A percentile compares a stretch with the other conserved stretches of the same genome.
Conservation (phyloP, 2,113 vertebrate species). For the Panurus biarmicus region DNA sequence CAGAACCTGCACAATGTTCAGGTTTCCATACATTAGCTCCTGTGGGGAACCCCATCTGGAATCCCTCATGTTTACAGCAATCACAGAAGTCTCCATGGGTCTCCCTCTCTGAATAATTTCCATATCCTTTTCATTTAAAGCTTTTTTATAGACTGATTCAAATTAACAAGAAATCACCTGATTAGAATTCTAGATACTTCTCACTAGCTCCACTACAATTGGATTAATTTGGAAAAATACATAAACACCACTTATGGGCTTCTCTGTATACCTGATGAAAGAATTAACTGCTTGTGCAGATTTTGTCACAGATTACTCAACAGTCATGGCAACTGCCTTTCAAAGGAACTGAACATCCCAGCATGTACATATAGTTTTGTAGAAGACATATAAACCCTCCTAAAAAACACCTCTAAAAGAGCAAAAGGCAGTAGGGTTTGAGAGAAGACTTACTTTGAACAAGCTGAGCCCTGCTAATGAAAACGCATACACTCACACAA, state of each 20-base stretch:
- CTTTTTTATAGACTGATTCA: background rate
- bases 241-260: background rate
- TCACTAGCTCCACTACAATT: background rate
- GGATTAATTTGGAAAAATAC: background rate
- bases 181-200: constrained; percentile 22
- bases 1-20: background rate
- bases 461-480: background rate
- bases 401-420: background rate
- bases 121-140: background rate
- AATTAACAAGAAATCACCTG: background rate
- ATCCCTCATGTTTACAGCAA: background rate
- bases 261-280: background rate
- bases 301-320: background rate
- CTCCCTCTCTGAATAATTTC: background rate
- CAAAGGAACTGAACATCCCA: background rate
- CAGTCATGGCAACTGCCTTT: background rate
- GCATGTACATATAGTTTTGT: background rate
- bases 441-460: background rate
- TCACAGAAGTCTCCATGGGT: background rate
- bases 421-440: background rate
- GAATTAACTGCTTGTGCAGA: background rate
- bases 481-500: background rate
- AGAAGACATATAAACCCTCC: background rate
- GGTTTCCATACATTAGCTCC: background rate
- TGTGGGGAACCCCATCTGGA: background rate